phyloP scores from a whole-genome alignment of 2,888 invertebrate species.

The Tachina lurida region DNA sequence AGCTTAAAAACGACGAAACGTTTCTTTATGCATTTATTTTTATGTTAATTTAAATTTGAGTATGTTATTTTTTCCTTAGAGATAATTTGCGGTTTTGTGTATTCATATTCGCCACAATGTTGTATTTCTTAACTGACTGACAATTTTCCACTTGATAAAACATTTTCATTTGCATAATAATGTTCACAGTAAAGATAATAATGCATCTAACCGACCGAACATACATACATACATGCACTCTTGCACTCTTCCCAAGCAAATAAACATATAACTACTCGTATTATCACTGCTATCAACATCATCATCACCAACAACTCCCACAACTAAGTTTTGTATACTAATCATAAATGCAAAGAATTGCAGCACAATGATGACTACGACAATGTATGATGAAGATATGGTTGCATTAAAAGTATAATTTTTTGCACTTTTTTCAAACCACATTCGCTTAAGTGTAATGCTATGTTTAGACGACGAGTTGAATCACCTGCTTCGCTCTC shows the following conservation, averaged over 20 bases:
- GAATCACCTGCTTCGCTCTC: no score
- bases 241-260: slow-evolving; percentile 7
- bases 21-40: slow-evolving; percentile 63
- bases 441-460: slow-evolving; percentile 45
- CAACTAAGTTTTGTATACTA: slow-evolving; percentile 59
- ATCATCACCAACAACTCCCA: slow-evolving; percentile 13
- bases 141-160: slow-evolving; percentile 78
- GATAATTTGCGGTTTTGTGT: slow-evolving; percentile 67
- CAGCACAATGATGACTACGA: slow-evolving; percentile 61
- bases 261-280: slow-evolving; percentile 51
- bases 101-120: slow-evolving; percentile 61
- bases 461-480: no score
- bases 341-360: slow-evolving; percentile 73
- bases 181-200: slow-evolving; percentile 70
- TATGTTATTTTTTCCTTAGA: slow-evolving; percentile 42
- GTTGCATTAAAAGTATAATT: slow-evolving; percentile 37
- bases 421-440: slow-evolving; percentile 47
- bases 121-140: slow-evolving; percentile 71
- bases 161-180: slow-evolving; percentile 77
- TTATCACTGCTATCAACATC: slow-evolving; percentile 41
- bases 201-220: slow-evolving; percentile 62
- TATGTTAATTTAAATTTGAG: slow-evolving; percentile 67
- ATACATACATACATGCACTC: neutral
- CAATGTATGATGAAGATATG: slow-evolving; percentile 54
- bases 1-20: slow-evolving; percentile 35